Evolutionary conservation across 1,140 invertebrate species (phyloP).

Genomic region (Drosophila punjabiensis): DNA sequence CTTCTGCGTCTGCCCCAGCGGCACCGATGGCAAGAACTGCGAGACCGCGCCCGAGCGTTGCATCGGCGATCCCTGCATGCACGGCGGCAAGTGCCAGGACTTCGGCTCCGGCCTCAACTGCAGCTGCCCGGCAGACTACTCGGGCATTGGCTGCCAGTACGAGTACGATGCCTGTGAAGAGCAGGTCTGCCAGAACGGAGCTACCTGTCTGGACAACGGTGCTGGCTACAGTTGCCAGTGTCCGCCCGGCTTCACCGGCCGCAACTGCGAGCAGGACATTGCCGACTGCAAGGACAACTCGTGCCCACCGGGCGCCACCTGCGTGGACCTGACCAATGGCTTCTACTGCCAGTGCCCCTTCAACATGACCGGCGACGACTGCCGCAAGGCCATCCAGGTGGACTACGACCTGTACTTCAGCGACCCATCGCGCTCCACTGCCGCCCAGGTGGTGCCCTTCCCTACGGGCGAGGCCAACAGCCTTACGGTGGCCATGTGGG

Average conservation of each 20-base stretch:
- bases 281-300: slow-evolving; percentile 97
- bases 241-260: slow-evolving; percentile 92
- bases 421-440: slow-evolving; percentile 94
- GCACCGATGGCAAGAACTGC: slow-evolving; percentile 97
- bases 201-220: slow-evolving; percentile 94
- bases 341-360: slow-evolving; percentile 98
- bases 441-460: slow-evolving; percentile 96
- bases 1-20: slow-evolving; percentile 98
- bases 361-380: slow-evolving; percentile 98
- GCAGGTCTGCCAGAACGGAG: slow-evolving; percentile 96
- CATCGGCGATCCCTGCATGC: slow-evolving; percentile 98
- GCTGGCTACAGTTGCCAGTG: slow-evolving; percentile 94
- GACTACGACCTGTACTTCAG: slow-evolving; percentile 98
- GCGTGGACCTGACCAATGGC: slow-evolving; percentile 96
- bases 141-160: slow-evolving; percentile 96
- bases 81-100: slow-evolving; percentile 96
- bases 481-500: slow-evolving; percentile 97
- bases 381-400: slow-evolving; percentile 97
- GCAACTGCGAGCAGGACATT: slow-evolving; percentile 97
- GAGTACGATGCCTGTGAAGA: slow-evolving; percentile 96
- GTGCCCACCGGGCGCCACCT: slow-evolving; percentile 96
- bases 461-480: slow-evolving; percentile 91
- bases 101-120: slow-evolving; percentile 98
- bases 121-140: slow-evolving; percentile 93
- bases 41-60: slow-evolving; percentile 98